Percentiles rank a stretch among this genome's conserved stretches.
Evolutionary conservation across 2,113 vertebrate genomes (phyloP).

Genomic region (Cettia cetti): DNA sequence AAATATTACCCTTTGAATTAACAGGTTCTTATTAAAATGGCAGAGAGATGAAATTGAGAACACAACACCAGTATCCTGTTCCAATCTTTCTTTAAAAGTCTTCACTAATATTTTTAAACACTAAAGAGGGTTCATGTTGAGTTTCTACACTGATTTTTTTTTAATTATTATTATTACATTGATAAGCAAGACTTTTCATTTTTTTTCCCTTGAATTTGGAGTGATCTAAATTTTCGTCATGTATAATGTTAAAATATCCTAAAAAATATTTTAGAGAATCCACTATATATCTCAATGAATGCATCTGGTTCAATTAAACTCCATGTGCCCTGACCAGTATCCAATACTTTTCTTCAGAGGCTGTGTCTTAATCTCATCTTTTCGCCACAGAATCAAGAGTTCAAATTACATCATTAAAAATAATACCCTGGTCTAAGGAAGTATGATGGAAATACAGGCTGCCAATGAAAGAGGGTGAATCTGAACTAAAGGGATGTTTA

Average conservation of each 20-base stretch:
- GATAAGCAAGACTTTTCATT: neutral
- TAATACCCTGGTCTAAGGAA: neutral
- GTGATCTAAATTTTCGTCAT: neutral
- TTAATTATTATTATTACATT: neutral
- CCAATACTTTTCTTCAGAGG: slow-evolving; percentile 33
- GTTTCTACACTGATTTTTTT: neutral
- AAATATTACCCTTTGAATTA: neutral
- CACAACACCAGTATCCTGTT: neutral
- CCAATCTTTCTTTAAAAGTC: neutral
- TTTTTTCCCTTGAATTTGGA: neutral
- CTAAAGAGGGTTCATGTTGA: neutral
- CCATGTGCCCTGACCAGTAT: neutral
- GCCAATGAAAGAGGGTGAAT: neutral
- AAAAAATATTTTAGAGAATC: neutral
- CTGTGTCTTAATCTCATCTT: slow-evolving; percentile 35
- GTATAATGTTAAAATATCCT: neutral
- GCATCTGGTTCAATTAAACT: slow-evolving; percentile 21
- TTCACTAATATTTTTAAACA: neutral
- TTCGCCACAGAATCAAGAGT: slow-evolving; percentile 19
- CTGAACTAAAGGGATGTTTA: slow-evolving; percentile 24
- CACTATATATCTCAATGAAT: neutral
- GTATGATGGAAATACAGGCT: neutral
- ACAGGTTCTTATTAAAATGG: neutral
- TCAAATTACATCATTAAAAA: slow-evolving; percentile 45
- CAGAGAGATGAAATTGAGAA: neutral